Evolutionary conservation across 2,888 invertebrate species (phyloP), one percentile per base, ranked within the genome.

Genomic region (Thera obeliscata): DNA sequence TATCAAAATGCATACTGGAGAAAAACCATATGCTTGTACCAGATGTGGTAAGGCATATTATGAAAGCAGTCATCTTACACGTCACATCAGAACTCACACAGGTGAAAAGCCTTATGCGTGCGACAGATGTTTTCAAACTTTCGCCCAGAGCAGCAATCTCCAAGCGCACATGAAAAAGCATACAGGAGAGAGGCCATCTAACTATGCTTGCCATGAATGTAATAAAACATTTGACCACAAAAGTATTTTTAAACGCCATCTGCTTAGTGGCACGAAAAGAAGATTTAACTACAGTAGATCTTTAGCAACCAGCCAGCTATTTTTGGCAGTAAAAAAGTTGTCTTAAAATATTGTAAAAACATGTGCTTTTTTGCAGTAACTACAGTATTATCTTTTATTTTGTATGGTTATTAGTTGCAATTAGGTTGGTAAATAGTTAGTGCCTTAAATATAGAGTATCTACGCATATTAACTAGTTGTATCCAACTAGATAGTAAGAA

Each of bases 81-180:
- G 71, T 5, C 71, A 71, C 33, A 49, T 68, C 12, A 57, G 67
- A 49, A 71, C 68, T 5, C 71, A 71, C 54, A 71, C 71, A 0
- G 68, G 71, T 22, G 66, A 69, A 46, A 71, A 68, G 35, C 65
- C 65, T 8, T 68, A 64, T 56, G 66, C 68, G 0, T 71, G 71
- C 49, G 71, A 68, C 12, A 56, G 64, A 46, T 71, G 71, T 64
- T 66, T 66, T 12, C 65, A 68, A 62, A 68, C 66, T 33, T 71
- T 71, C 48, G 41, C 48, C 9, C 67, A 67, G 48, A 70, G 67
- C 22, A 65, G 67, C 11, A 67, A 70, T 61, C 65, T 70, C 2
- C 61, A 64, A 55, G 56, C 65, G 2, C 70, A 70, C 41, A 65
- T 65, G 61, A 62, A 60, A 49, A 67, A 65, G 38, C 70, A 70